Evolutionary conservation across 2,797 vertebrate species (phyloP).

Genomic region (Momotus momota): DNA sequence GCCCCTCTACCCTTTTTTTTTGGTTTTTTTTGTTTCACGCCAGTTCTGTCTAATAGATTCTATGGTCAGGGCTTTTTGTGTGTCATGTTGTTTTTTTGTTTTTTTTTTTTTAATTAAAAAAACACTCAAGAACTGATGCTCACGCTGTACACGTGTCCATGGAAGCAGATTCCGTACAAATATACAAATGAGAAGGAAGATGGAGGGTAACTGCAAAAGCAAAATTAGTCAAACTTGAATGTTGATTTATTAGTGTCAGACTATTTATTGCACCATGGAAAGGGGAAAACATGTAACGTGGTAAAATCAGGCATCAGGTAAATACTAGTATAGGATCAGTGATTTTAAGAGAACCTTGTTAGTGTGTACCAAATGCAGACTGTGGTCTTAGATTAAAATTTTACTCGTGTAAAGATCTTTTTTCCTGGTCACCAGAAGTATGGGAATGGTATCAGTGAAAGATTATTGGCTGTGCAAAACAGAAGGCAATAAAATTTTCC

Average conservation of each 20-base stretch:
- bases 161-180: not conserved
- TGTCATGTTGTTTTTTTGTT: not conserved
- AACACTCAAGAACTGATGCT: not conserved
- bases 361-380: not conserved
- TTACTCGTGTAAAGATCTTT: not conserved
- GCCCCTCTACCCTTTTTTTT: not conserved
- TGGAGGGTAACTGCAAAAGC: not conserved
- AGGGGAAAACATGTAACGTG: not conserved
- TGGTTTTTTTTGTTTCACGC: not conserved
- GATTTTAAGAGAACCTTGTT: not conserved
- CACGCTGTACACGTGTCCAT: fast-evolving
- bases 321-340: not conserved
- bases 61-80: not conserved
- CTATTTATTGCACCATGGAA: not conserved
- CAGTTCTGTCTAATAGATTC: not conserved
- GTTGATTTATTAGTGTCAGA: not conserved
- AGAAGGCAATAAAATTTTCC: not conserved
- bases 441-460: not conserved
- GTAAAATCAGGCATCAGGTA: not conserved
- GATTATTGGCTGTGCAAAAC: not conserved
- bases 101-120: not conserved
- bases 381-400: not conserved
- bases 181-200: not conserved
- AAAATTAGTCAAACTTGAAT: not conserved
- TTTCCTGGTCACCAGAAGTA: not conserved